Conservation (phyloP, 1,140 invertebrate species). For the Dinoponera quadriceps region DNA sequence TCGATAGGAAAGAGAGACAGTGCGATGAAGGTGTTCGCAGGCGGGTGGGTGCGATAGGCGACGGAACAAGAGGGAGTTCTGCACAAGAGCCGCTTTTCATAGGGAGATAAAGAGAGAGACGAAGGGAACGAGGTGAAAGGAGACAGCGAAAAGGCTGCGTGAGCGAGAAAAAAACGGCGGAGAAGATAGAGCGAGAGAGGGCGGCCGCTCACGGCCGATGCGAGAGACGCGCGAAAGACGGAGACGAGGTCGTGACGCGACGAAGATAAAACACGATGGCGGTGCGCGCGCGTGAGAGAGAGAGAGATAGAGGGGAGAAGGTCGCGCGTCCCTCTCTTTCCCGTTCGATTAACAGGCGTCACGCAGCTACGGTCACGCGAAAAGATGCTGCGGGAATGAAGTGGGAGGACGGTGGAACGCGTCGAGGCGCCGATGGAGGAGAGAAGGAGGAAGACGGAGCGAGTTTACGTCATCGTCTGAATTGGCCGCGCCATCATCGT, state of each 20-base stretch:
- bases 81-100: slow-evolving; percentile 33
- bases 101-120: slow-evolving; percentile 11
- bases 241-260: slow-evolving; percentile 25
- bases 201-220: neutral
- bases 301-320: neutral
- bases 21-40: slow-evolving; percentile 1
- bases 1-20: slow-evolving; percentile 4
- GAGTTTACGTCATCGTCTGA: slow-evolving; percentile 71
- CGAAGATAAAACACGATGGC: slow-evolving; percentile 22
- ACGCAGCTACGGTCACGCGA: slow-evolving; percentile 24
- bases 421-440: slow-evolving; percentile 8
- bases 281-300: slow-evolving; percentile 20
- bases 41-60: neutral
- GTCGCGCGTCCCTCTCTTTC: slow-evolving; percentile 12
- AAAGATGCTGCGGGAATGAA: slow-evolving; percentile 43
- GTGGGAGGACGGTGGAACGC: slow-evolving; percentile 14
- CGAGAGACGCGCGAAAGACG: neutral
- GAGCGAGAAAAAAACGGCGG: neutral
- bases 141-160: slow-evolving; percentile 10
- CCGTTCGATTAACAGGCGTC: slow-evolving; percentile 34
- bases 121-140: slow-evolving; percentile 2
- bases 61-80: slow-evolving; percentile 14
- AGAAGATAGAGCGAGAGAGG: neutral
- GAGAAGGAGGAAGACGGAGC: slow-evolving; percentile 33
- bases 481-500: slow-evolving; percentile 35